phyloP scores from a whole-genome alignment of 2,797 vertebrate genomes.

The Manis javanica region DNA sequence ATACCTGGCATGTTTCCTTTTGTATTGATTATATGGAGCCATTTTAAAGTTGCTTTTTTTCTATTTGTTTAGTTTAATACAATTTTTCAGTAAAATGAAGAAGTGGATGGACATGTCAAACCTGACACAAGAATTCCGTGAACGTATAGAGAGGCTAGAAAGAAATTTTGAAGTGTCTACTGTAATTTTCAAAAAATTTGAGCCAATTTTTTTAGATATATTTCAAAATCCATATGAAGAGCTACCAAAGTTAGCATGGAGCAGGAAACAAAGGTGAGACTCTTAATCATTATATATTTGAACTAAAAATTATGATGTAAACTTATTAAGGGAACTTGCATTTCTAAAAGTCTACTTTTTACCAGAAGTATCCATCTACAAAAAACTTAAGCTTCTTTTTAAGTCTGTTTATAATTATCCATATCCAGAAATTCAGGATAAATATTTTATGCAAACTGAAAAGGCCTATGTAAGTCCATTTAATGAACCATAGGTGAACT shows the following conservation, averaged over 20 bases:
- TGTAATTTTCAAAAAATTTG: constrained; percentile 98
- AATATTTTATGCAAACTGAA: constrained; percentile 16
- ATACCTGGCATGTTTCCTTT: constrained; percentile 45
- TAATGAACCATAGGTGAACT: not conserved
- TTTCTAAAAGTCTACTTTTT: constrained; percentile 47
- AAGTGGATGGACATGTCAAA: constrained; percentile 99
- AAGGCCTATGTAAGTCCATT: not conserved
- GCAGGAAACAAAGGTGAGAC: constrained; percentile 95
- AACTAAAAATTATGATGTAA: not conserved
- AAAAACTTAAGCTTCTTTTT: constrained; percentile 29
- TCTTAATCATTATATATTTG: constrained; percentile 30
- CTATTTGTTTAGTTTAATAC: constrained; percentile 91
- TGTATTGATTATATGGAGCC: constrained; percentile 1
- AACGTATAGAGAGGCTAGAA: constrained; percentile 94
- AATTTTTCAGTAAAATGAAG: constrained; percentile 99
- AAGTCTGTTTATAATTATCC: constrained; percentile 27
- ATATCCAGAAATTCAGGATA: not conserved
- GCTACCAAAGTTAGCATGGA: constrained; percentile 91
- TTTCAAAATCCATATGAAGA: constrained; percentile 95
- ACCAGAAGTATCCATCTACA: not conserved
- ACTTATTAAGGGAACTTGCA: constrained; percentile 25
- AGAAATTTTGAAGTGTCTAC: constrained; percentile 98
- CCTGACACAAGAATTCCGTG: constrained; percentile 93
- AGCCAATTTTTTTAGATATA: constrained; percentile 97
- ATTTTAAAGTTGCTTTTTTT: constrained; percentile 66